Evolutionary conservation across 2,113 vertebrate species (phyloP).

Genomic region (Myotis lucifugus): DNA sequence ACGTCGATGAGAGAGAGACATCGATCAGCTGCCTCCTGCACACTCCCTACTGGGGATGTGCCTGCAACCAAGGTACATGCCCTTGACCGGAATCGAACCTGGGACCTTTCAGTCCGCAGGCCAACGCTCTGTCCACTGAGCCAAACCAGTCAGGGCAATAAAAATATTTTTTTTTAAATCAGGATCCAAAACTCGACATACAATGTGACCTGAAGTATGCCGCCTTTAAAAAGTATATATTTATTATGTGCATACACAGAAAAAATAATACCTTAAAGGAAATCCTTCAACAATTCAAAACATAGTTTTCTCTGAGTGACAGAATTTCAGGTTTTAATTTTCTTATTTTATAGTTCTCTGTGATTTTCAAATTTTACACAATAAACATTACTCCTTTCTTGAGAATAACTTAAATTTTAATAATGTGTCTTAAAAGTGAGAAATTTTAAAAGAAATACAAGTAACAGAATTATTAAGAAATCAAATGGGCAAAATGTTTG

Average conservation of each 20-base stretch:
- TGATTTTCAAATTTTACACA: constrained; percentile 31
- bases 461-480: neutral
- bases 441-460: neutral
- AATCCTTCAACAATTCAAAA: neutral
- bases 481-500: neutral
- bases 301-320: neutral
- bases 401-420: neutral
- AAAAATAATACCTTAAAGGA: neutral
- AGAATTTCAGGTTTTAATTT: neutral
- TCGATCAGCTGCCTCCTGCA: no score
- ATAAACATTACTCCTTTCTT: neutral
- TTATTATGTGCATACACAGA: neutral
- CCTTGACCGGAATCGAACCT: no score
- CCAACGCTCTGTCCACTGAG: no score
- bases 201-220: neutral
- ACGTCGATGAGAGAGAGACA: no score
- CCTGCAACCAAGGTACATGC: no score
- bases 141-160: no score
- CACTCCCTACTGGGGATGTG: no score
- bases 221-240: neutral
- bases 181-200: neutral
- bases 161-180: neutral
- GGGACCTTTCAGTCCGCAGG: no score
- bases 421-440: neutral
- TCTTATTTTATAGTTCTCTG: neutral